Evolutionary conservation across 30 jellyfish, hydroid and myxozoan genomes (phyloP).

Genomic region (Chrysaora quinquecirrha): DNA sequence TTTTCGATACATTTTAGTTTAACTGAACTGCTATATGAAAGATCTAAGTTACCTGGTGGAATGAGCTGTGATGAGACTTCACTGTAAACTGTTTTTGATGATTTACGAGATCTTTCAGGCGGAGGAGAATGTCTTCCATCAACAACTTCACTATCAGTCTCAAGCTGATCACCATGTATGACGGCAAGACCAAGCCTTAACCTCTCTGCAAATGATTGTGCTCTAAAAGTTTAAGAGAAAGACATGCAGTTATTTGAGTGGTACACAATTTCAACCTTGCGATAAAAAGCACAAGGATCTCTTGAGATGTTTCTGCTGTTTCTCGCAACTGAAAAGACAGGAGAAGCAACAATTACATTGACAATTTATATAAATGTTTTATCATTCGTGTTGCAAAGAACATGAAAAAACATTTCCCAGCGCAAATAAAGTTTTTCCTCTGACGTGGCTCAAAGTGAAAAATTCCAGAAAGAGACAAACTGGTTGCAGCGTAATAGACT

Average conservation of each 20-base stretch:
- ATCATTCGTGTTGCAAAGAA: too few relatives aligned
- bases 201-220: constrained; percentile 97
- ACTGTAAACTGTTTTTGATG: constrained; percentile 61
- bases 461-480: too few relatives aligned
- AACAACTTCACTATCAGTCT: constrained; percentile 86
- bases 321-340: too few relatives aligned
- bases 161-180: constrained; percentile 96
- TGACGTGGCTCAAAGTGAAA: too few relatives aligned
- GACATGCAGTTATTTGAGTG: neutral
- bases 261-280: neutral
- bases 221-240: constrained; percentile 51
- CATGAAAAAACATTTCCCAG: too few relatives aligned
- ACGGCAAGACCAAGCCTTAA: constrained; percentile 95
- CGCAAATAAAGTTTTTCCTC: too few relatives aligned
- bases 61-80: constrained; percentile 73
- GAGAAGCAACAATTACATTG: too few relatives aligned
- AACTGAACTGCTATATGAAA: too few relatives aligned
- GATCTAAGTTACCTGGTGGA: constrained; percentile 81
- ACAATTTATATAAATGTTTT: too few relatives aligned
- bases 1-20: too few relatives aligned
- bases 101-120: constrained; percentile 67
- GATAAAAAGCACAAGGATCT: neutral
- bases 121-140: constrained; percentile 99
- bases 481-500: too few relatives aligned
- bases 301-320: too few relatives aligned